A percentile compares a stretch with the other conserved stretches of the same genome.
These are phyloP conservation scores for Gortyna flavago DNA, from an alignment of 2,888 invertebrate species.

Conservation along the genomic window DNA sequence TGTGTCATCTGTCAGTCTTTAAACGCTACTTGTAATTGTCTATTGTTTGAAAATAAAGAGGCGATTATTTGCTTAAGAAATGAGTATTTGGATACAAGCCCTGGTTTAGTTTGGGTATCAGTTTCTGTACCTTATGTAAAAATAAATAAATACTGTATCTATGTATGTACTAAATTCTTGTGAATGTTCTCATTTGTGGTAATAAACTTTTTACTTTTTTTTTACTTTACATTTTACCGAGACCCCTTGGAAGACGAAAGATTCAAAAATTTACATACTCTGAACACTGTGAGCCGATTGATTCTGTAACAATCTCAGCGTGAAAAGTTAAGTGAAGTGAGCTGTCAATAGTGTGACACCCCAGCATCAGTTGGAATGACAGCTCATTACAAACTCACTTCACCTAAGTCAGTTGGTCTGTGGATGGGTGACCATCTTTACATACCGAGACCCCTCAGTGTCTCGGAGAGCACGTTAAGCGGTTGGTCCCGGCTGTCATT, in stretches of 20 bases:
- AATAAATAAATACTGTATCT: not conserved
- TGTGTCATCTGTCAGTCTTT: slow-evolving; percentile 71
- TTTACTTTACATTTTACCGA: not conserved
- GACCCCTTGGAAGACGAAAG: not conserved
- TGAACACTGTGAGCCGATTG: not conserved
- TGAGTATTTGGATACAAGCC: slow-evolving; percentile 10
- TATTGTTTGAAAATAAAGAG: slow-evolving; percentile 72
- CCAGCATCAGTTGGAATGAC: too few species aligned
- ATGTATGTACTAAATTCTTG: not conserved
- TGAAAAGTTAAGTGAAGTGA: too few species aligned
- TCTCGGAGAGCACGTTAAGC: too few species aligned
- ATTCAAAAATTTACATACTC: not conserved
- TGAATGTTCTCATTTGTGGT: not conserved
- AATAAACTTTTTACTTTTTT: not conserved
- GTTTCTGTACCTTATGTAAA: not conserved
- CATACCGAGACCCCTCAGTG: too few species aligned
- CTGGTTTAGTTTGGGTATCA: not conserved
- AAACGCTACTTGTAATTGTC: slow-evolving; percentile 73
- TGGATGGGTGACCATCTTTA: too few species aligned
- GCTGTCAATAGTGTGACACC: too few species aligned
- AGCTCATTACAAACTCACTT: too few species aligned
- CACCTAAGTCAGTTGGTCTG: too few species aligned
- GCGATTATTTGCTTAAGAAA: slow-evolving; percentile 64
- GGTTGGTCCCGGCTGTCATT: too few species aligned
- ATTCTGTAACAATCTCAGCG: too few species aligned